Base-by-base conservation (phyloP, 1,140 invertebrate species). In the Ptiloglossa arizonensis region DNA sequence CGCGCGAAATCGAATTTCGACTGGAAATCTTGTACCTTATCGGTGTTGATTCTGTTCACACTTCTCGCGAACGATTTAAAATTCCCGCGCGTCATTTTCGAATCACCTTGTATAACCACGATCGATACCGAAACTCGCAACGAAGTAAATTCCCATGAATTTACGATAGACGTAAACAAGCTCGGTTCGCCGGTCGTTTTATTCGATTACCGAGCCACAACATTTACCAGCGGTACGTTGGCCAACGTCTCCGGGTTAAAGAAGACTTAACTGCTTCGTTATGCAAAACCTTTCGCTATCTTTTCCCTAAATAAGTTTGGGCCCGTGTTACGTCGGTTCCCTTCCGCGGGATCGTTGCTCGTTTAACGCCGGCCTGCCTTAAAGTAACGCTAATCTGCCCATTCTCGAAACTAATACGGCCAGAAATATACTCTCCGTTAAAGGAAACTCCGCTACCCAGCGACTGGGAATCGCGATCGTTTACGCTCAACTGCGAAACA, bases 241-340 rank as follows among this genome's bases (percentile, higher is more conserved):
- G 68, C 50, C 67, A 74, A 75, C 79, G 66, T 46, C 56, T 6
- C 35, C n/a, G 29, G 57, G 35, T 57, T 64, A 64, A 63, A 71
- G 68, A 32, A 54, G 57, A 35, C 79, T 64, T 70, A 85, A 85
- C 68, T 75, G 82, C 73, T 85, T 85, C 75, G 79, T 85, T 85
- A 85, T 85, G 83, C 82, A 85, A 85, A 85, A 81, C 67, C 79
- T 85, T 78, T 73, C 64, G 63, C 75, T 81, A 85, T 85, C 78
- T 78, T 57, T 29, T 56, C 70, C 66, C 66, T 29, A 64, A 84
- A 83, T 68, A 73, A 81, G 66, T 82, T 70, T 80, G 48, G 24
- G 24, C n/a, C 41, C 17, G 60, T 54, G 70, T 83, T 84, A 76
- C 62, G 50, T 60, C 50, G 68, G 52, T 35, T 79, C 68, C 50